Percentiles rank a stretch among this genome's conserved stretches.
Conservation (phyloP, 1,140 invertebrate genomes). For the Lordiphosa collinella region DNA sequence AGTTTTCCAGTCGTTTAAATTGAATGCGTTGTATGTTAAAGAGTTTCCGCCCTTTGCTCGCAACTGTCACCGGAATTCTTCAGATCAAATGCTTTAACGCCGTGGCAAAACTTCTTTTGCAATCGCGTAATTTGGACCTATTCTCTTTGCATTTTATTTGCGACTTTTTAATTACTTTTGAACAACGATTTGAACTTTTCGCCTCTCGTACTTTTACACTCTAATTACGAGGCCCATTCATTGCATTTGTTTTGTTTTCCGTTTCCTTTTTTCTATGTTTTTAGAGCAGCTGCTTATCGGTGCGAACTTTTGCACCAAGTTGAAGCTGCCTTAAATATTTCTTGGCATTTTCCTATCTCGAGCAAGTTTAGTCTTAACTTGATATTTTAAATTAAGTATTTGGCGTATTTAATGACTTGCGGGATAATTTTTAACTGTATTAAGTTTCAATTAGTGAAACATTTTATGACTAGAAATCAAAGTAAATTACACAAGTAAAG, state of each 20-base stretch:
- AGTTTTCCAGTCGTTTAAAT: conserved; percentile 6
- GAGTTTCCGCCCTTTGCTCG: background rate
- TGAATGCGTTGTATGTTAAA: conserved; percentile 22
- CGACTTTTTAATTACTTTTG: conserved; percentile 77
- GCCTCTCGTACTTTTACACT: conserved; percentile 46
- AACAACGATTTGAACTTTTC: conserved; percentile 72
- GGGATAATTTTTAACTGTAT: no score
- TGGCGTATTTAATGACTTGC: background rate
- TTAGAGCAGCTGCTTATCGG: conserved; percentile 53
- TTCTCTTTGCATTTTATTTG: conserved; percentile 51
- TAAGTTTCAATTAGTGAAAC: no score
- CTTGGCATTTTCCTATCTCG: conserved; percentile 60
- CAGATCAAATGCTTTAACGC: background rate
- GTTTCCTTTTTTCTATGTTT: conserved; percentile 9
- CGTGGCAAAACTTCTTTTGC: conserved; percentile 26
- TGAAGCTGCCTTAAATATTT: conserved; percentile 44
- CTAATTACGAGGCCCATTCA: conserved; percentile 69
- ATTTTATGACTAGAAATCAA: no score
- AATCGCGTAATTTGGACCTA: conserved; percentile 64
- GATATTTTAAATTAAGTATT: conserved; percentile 65
- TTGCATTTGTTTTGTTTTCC: conserved; percentile 36
- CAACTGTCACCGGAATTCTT: background rate
- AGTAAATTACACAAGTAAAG: no score
- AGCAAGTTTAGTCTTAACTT: conserved; percentile 71
- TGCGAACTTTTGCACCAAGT: conserved; percentile 40